Evolutionary conservation across 2,797 vertebrate species (phyloP), one percentile per base, ranked within the genome.

Genomic region (Urosaurus nigricauda): DNA sequence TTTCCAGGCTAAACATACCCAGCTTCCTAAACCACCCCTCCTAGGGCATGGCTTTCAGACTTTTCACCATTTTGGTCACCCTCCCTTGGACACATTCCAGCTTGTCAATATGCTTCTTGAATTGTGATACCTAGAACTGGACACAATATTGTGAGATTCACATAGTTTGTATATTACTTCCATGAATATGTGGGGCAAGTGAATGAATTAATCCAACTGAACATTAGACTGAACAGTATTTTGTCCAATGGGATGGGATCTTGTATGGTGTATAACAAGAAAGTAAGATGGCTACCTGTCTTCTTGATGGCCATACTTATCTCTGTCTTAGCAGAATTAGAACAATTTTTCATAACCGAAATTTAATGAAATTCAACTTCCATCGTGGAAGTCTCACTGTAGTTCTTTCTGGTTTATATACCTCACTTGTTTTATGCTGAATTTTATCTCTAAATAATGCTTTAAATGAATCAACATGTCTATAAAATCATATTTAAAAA

Each of bases 401-500:
- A 29, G 35, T 37, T 53, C 47, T 68, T 83, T 70, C 58, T 87
- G 32, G 77, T 32, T 81, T 77, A 29, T 19, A 37, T 40, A 88
- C 35, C 21, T 40, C 5, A 7, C 47, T 83, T 56, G 47, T 40
- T 73, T 81, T 35, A 8, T 56, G 4, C 4, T 83, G 60, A 87
- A 80, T 56, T 70, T 29, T 13, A 3, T 88, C 68, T 43, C 5
- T 75, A 81, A 60, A 35, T 7, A 71, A 32, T 26, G n/a, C 4
- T 32, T 68, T 78, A 65, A 84, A n/a, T n/a, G 21, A 70, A 56
- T 13, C 16, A 60, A 12, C 26, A 58, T 80, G 47, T 51, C 80
- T 87, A 63, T 29, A 87, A 75, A 37, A 75, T 63, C 56, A 75
- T 63, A 82, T 87, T 63, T 82, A 47, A 74, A 73, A 47, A 40